These are phyloP conservation scores for Chymomyza fuscimana DNA, from an alignment of 2,888 invertebrate genomes.

Conservation along the genomic window DNA sequence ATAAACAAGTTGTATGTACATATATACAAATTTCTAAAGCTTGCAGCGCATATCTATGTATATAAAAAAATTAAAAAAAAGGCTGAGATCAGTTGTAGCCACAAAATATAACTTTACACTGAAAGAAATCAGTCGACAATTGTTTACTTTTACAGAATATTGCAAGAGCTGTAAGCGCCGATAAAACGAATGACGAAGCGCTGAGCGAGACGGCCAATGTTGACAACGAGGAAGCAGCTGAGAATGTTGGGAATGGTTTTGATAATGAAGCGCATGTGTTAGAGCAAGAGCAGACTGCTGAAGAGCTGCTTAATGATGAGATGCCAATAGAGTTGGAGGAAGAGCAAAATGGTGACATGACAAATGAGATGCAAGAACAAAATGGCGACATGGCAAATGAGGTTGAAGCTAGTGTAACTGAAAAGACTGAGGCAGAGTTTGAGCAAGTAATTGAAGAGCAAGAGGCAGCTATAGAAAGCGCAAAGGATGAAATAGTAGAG, in stretches of 20 bases:
- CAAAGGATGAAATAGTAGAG: constrained; percentile 13
- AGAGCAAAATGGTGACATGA: constrained; percentile 18
- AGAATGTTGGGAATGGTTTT: not conserved
- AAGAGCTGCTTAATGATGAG: constrained; percentile 9
- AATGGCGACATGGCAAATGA: constrained; percentile 4
- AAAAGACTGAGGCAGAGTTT: constrained; percentile 54
- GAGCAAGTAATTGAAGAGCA: constrained; percentile 14
- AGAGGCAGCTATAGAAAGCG: constrained; percentile 12
- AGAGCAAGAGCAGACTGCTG: not conserved
- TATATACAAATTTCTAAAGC: constrained; percentile 22
- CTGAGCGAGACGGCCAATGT: constrained; percentile 12
- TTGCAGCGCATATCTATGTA: constrained; percentile 38
- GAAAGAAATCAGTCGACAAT: constrained; percentile 80
- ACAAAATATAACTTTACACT: constrained; percentile 27
- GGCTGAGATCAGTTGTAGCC: not conserved
- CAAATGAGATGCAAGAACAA: constrained; percentile 30
- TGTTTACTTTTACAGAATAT: constrained; percentile 80
- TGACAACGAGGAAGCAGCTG: constrained; percentile 43
- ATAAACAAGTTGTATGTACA: not conserved
- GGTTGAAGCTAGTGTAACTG: constrained; percentile 50
- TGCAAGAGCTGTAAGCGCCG: constrained; percentile 74
- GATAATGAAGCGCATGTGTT: not conserved
- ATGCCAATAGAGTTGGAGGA: constrained; percentile 36
- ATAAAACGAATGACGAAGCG: constrained; percentile 18
- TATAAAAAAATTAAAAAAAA: constrained; percentile 26